A percentile compares a stretch with the other conserved stretches of the same genome.
Evolutionary conservation across 2,113 vertebrate species (phyloP).

Genomic region (Bubo scandiacus): DNA sequence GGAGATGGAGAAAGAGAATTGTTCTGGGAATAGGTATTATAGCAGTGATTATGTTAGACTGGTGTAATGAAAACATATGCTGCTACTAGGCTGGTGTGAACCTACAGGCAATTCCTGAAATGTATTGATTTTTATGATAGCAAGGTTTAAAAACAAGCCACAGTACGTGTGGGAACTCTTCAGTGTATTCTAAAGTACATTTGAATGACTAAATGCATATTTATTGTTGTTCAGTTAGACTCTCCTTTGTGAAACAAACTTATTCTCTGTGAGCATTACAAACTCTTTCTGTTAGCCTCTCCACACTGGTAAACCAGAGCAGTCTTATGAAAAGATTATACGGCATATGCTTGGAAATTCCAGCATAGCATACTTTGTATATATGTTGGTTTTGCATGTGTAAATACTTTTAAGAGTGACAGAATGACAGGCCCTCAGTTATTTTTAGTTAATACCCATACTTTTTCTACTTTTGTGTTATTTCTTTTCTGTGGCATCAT

Average conservation of each 20-base stretch:
- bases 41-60: neutral
- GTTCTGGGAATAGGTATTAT: neutral
- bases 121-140: neutral
- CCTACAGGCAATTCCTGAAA: neutral
- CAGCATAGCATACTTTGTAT: neutral
- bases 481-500: neutral
- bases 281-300: neutral
- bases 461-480: neutral
- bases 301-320: neutral
- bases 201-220: neutral
- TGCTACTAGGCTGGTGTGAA: neutral
- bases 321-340: neutral
- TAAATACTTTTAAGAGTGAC: neutral
- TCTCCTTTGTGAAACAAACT: neutral
- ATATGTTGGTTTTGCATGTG: neutral
- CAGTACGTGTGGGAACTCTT: neutral
- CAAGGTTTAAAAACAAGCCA: neutral
- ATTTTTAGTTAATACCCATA: neutral
- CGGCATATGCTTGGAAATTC: neutral
- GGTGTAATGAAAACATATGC: neutral
- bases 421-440: neutral
- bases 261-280: neutral
- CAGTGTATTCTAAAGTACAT: neutral
- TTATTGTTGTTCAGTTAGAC: neutral
- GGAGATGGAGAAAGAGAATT: neutral